Conservation (phyloP, 2,797 vertebrate genomes). For the Eurystomus glaucurus region DNA sequence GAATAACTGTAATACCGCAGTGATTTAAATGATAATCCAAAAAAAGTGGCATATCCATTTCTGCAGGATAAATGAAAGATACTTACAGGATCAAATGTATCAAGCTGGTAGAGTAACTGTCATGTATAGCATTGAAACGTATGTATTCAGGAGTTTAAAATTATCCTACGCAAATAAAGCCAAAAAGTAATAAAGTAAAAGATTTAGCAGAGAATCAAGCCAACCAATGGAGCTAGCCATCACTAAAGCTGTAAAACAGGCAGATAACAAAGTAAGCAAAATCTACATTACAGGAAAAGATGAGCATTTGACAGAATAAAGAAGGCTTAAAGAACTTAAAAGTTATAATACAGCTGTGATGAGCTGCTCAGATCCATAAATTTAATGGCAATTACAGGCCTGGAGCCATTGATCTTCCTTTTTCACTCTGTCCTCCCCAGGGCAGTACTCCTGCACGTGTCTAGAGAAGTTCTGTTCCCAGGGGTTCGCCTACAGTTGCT, state of each 20-base stretch:
- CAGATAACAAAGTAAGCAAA: slow-evolving; percentile 36
- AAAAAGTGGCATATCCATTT: slow-evolving; percentile 21
- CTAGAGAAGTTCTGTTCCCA: background rate
- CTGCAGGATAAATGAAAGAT: slow-evolving; percentile 48
- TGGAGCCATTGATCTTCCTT: background rate
- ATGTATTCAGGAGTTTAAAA: slow-evolving; percentile 38
- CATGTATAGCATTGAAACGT: slow-evolving; percentile 31
- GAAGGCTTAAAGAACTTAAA: slow-evolving; percentile 18
- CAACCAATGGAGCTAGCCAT: background rate
- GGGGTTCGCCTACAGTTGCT: fast-evolving
- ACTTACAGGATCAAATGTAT: slow-evolving; percentile 52
- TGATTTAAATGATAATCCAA: slow-evolving; percentile 46
- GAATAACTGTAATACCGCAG: background rate
- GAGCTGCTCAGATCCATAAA: background rate
- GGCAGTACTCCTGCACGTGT: background rate
- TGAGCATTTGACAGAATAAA: slow-evolving; percentile 17
- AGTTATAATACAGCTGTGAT: background rate
- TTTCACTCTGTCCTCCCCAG: background rate
- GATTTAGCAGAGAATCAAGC: slow-evolving; percentile 24
- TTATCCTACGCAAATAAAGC: slow-evolving; percentile 53
- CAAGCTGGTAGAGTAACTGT: slow-evolving; percentile 3
- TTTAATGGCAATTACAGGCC: background rate
- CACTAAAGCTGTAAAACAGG: slow-evolving; percentile 4
- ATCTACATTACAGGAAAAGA: background rate
- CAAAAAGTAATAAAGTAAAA: slow-evolving; percentile 48